Evolutionary conservation across 2,113 vertebrate species (phyloP), one percentile per base, ranked within the genome.

Genomic region (Nestor notabilis): DNA sequence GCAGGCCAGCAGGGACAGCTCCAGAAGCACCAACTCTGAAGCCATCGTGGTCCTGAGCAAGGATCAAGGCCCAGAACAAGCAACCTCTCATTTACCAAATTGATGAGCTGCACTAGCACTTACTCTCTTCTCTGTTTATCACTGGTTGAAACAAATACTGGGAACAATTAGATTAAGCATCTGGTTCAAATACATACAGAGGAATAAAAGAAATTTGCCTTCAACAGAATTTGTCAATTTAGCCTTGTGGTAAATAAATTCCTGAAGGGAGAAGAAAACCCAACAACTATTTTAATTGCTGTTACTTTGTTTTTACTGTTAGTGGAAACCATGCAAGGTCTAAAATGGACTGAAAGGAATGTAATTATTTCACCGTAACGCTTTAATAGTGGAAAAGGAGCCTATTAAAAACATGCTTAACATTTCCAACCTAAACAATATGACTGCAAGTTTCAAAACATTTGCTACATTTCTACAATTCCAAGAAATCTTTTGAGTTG

Each of bases 401-500:
- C 47, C 55, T 72, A 53, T 72, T 87, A 87, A 91, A 94, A 92
- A 75, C 61, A 79, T 11, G 47, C 52, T 49, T 76, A 87, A 78
- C 43, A 53, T 87, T 85, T 96, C 87, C 87, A 89, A 87, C 39
- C 81, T 83, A 95, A 96, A 85, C 84, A 96, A 11, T 15, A 53
- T 87, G 69, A 75, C 60, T 64, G 74, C 87, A 89, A 93, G 77
- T 87, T 93, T 93, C 83, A 91, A 87, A 96, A 82, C 83, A 95
- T 84, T 82, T 84, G 53, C 65, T 91, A 74, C 81, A 46, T 89
- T 96, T 94, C 94, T 89, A 74, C 46, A 94, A 74, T 92, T 95
- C 78, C 78, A 93, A 93, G 61, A 85, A 94, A 53, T 69, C 53
- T 87, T 84, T 71, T 14, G n/a, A 79, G 63, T n/a, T 16, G 3